Percentiles rank a stretch among this genome's conserved stretches.
Conservation (phyloP, 2,888 invertebrate species). For the Caenorhabditis zanzibari region DNA sequence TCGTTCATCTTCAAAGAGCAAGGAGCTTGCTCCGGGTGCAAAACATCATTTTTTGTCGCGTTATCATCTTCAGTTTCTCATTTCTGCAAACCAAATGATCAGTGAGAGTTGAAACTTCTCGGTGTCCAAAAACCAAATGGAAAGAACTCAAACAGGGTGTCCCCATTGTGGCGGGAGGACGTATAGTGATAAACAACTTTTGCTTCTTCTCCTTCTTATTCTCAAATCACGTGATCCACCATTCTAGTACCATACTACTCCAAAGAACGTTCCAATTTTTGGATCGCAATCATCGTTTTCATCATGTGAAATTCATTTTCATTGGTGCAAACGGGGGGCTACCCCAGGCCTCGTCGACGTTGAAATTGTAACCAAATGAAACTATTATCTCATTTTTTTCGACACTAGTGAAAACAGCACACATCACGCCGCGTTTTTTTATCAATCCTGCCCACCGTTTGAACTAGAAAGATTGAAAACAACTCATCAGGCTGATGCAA, state of each 20-base stretch:
- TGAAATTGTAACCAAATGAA: conserved; percentile 6
- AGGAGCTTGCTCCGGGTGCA: conserved; percentile 12
- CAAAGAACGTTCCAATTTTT: conserved; percentile 48
- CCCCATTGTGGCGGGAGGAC: conserved; percentile 16
- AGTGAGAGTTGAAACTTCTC: conserved; percentile 50
- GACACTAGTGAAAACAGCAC: conserved; percentile 37
- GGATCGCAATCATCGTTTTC: conserved; percentile 26
- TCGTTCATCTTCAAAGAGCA: conserved; percentile 10
- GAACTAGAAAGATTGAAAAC: conserved; percentile 27
- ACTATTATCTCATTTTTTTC: conserved; percentile 14
- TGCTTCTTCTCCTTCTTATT: conserved; percentile 20
- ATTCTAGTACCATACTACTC: conserved; percentile 36
- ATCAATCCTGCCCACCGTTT: conserved; percentile 6
- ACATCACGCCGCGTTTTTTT: conserved; percentile 10
- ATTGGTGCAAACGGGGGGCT: conserved; percentile 36
- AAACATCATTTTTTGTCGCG: conserved; percentile 19
- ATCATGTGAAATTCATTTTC: conserved; percentile 45
- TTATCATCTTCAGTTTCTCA: conserved; percentile 11
- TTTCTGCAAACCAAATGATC: conserved; percentile 22
- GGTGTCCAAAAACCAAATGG: conserved; percentile 38
- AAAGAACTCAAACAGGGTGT: conserved; percentile 47
- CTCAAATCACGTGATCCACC: conserved; percentile 55
- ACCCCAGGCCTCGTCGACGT: background rate
- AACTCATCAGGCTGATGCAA: conserved; percentile 50
- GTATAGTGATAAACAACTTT: conserved; percentile 43